Percentiles rank a stretch among this genome's conserved stretches.
phyloP scores from a whole-genome alignment of 2,888 invertebrate species.

The Saturnia japonica region DNA sequence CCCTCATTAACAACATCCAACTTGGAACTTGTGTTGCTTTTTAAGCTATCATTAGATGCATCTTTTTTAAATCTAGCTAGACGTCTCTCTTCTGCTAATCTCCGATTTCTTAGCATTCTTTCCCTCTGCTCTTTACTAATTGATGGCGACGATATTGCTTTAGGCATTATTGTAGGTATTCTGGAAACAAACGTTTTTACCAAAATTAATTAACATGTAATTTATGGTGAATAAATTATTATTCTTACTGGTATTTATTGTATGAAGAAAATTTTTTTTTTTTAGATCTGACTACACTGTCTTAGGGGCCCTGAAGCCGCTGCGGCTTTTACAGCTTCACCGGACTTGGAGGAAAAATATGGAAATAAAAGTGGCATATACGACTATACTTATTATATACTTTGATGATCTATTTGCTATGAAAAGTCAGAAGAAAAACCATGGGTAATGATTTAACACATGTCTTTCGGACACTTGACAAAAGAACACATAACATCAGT shows the following conservation, averaged over 20 bases:
- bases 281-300: too few relatives aligned
- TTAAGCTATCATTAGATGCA: conserved; percentile 8
- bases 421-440: background rate
- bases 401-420: background rate
- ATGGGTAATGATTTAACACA: background rate
- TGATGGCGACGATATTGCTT: conserved; percentile 73
- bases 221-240: too few relatives aligned
- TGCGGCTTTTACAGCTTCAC: too few relatives aligned
- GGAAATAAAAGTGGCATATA: background rate
- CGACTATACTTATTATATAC: background rate
- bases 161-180: conserved; percentile 52
- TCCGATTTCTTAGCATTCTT: conserved; percentile 85
- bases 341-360: background rate
- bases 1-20: conserved; percentile 21
- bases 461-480: background rate
- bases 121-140: conserved; percentile 84
- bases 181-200: conserved; percentile 43
- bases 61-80: conserved; percentile 69
- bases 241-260: background rate
- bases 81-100: conserved; percentile 84
- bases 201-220: background rate
- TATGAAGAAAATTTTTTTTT: too few relatives aligned
- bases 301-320: too few relatives aligned
- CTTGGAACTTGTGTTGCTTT: background rate
- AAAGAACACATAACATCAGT: background rate